phyloP scores from a whole-genome alignment of 2,888 invertebrate genomes.

The Mythimna pallens region DNA sequence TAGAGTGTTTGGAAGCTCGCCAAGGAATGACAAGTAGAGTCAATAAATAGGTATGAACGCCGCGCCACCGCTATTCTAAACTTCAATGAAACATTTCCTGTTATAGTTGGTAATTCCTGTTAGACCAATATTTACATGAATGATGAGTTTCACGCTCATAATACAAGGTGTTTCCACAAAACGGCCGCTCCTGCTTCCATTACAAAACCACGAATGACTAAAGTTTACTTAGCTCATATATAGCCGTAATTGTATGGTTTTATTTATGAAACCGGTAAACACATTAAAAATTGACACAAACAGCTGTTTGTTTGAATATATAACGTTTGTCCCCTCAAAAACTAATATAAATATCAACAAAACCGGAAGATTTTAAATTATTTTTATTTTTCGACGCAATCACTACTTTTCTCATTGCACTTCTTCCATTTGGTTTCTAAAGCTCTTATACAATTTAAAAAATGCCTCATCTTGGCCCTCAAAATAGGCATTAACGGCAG shows the following conservation, averaged over 20 bases:
- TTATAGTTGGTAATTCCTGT: conserved; percentile 66
- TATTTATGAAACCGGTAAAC: no score
- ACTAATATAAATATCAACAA: no score
- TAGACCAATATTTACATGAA: conserved; percentile 63
- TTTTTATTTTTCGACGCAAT: no score
- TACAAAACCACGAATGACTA: conserved; percentile 34
- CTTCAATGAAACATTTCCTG: conserved; percentile 69
- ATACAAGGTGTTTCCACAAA: conserved; percentile 45
- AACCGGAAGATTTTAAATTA: no score
- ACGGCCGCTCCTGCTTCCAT: conserved; percentile 22
- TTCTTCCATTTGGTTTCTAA: no score
- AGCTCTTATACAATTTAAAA: no score
- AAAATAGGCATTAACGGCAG: no score
- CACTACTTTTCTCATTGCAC: no score
- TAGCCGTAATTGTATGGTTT: no score
- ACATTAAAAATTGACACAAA: conserved; percentile 32
- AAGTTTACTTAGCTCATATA: conserved; percentile 38
- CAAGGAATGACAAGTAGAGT: conserved; percentile 68
- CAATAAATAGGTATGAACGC: conserved; percentile 66
- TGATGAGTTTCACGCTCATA: conserved; percentile 60
- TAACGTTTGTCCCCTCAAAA: no score
- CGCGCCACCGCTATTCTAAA: conserved; percentile 65
- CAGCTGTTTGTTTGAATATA: conserved; percentile 19
- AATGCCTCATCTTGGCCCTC: no score
- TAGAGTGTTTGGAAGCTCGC: conserved; percentile 67